These are phyloP conservation scores for Portevinia maculata DNA, from an alignment of 2,888 invertebrate genomes.

Conservation along the genomic window DNA sequence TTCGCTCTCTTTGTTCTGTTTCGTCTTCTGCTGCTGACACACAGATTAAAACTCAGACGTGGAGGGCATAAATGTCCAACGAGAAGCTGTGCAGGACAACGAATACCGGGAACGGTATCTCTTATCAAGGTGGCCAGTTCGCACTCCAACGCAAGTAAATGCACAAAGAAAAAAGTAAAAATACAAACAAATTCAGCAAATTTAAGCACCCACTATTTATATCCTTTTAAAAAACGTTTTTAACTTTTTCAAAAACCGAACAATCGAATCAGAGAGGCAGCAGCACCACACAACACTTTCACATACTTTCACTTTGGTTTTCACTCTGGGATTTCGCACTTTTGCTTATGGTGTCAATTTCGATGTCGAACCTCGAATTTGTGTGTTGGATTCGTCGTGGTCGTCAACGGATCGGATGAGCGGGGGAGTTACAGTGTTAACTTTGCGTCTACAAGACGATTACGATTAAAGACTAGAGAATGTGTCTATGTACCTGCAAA, in stretches of 20 bases:
- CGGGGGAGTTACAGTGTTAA: slow-evolving; percentile 42
- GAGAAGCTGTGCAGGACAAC: slow-evolving; percentile 42
- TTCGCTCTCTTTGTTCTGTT: slow-evolving; percentile 37
- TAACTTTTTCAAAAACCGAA: slow-evolving; percentile 17
- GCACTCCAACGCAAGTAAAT: slow-evolving; percentile 16
- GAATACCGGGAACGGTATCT: slow-evolving; percentile 31
- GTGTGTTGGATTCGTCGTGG: slow-evolving; percentile 47
- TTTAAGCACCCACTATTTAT: slow-evolving; percentile 14
- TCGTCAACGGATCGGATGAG: slow-evolving; percentile 13
- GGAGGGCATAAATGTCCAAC: slow-evolving; percentile 53
- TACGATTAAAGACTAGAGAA: slow-evolving; percentile 49
- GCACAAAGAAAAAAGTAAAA: neutral
- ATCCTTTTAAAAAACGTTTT: slow-evolving; percentile 9
- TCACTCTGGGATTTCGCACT: slow-evolving; percentile 51
- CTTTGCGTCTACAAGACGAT: slow-evolving; percentile 63
- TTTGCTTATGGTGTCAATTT: slow-evolving; percentile 45
- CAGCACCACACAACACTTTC: slow-evolving; percentile 51
- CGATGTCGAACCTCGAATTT: slow-evolving; percentile 25
- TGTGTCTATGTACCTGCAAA: slow-evolving; percentile 64
- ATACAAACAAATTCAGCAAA: slow-evolving; percentile 40
- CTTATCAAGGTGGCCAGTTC: slow-evolving; percentile 16
- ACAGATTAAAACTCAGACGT: slow-evolving; percentile 55
- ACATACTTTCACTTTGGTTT: slow-evolving; percentile 72
- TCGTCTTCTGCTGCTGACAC: slow-evolving; percentile 37
- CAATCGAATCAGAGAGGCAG: slow-evolving; percentile 16